Evolutionary conservation across 2,888 invertebrate genomes (phyloP).

Genomic region (Aelia acuminata): DNA sequence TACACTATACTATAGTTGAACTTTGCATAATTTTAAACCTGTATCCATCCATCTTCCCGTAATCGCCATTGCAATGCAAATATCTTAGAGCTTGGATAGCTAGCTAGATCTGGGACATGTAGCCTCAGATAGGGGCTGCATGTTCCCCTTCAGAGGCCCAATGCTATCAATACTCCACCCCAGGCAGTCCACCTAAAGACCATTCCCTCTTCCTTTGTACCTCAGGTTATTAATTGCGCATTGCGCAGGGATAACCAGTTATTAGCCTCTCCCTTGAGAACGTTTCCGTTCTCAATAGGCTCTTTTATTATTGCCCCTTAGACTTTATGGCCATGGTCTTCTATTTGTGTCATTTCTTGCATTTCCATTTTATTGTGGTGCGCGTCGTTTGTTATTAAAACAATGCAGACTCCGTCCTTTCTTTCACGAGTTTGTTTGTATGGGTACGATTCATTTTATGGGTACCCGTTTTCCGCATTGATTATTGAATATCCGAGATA

Average conservation of each 20-base stretch:
- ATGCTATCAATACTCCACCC: background rate
- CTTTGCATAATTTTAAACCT: background rate
- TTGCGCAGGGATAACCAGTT: background rate
- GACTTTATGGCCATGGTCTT: background rate
- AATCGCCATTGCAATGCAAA: constrained; percentile 25
- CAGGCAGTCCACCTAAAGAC: background rate
- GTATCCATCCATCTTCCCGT: background rate
- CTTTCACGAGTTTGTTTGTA: background rate
- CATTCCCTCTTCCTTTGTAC: constrained; percentile 17
- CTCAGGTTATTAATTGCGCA: constrained; percentile 24
- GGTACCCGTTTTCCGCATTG: too few relatives aligned
- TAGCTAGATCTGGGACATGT: background rate
- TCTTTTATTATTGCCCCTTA: background rate
- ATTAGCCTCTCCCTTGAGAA: constrained; percentile 17
- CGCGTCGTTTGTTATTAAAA: background rate
- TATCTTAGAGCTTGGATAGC: background rate
- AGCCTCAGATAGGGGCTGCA: background rate
- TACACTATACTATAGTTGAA: background rate
- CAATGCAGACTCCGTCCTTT: background rate
- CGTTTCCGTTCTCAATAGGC: background rate
- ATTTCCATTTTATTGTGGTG: background rate
- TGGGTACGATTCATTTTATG: too few relatives aligned
- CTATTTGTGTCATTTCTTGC: background rate
- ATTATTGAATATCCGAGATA: too few relatives aligned
- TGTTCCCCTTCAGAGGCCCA: background rate